Evolutionary conservation across 2,113 vertebrate species (phyloP), one percentile per base, ranked within the genome.

Genomic region (Illadopsis cleaveri): DNA sequence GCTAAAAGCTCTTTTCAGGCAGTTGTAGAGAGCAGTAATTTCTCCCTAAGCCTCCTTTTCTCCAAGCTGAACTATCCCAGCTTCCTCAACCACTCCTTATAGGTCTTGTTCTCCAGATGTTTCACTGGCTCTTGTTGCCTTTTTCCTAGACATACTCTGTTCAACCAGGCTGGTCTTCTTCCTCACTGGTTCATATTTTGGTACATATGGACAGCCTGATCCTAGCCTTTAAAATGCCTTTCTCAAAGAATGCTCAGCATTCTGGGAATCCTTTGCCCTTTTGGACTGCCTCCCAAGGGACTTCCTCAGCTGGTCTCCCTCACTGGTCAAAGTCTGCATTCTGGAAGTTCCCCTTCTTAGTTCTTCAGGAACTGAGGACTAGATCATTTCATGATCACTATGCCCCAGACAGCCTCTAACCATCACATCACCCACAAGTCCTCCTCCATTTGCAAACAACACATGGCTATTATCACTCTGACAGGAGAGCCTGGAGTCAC

Each of bases 31-130:
- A 27, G 15, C 0, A 6, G 35, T 27, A 9, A 21, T 38, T 82
- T 62, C 25, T 27, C 1, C 12, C 22, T 40, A 7, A 75, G 13
- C 4, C 6, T 31, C 31, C 16, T n/a, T 56, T 61, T 50, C 73
- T 68, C 21, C 35, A 54, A 28, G 7, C 14, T 56, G 16, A 73
- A 44, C 27, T 20, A 27, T 2, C 4, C 5, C 20, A 56, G 3
- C 14, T 80, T 11, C 33, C 12, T 68, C 61, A 69, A 11, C 7
- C 0, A 0, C 21, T 44, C 17, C 10, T n/a, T 21, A 2, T 14
- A 44, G 22, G 6, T 27, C 28, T 27, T 56, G 8, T 79, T 10
- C 35, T 73, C 40, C 23, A 61, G 47, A 28, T 18, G 11, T n/a
- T 38, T 51, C 35, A 48, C 5, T 15, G 54, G 13, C 3, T 54